These are phyloP conservation scores for Sericinus montela DNA, from an alignment of 2,888 invertebrate genomes.

Conservation along the genomic window DNA sequence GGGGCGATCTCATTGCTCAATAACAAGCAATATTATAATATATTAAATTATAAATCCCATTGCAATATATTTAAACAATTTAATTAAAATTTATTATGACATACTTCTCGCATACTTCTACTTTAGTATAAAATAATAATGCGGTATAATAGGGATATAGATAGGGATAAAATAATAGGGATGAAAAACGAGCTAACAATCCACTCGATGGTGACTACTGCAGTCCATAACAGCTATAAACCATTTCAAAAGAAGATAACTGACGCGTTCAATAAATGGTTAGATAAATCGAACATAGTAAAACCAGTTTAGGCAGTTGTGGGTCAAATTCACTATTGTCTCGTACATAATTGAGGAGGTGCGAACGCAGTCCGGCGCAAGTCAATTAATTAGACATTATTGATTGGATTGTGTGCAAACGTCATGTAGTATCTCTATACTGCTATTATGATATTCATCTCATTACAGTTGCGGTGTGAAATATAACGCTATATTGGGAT, in stretches of 20 bases:
- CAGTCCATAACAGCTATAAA: no score
- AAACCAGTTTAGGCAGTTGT: slow-evolving; percentile 5
- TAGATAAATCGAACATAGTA: neutral
- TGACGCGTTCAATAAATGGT: no score
- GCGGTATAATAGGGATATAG: no score
- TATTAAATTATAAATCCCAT: no score
- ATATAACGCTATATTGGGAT: slow-evolving; percentile 64
- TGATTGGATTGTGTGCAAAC: slow-evolving; percentile 50
- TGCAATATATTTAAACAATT: no score
- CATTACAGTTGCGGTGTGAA: slow-evolving; percentile 65
- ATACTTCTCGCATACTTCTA: neutral
- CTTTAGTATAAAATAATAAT: no score
- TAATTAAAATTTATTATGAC: no score
- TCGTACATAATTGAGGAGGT: slow-evolving; percentile 18
- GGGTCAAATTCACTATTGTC: slow-evolving; percentile 4
- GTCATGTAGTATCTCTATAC: slow-evolving; percentile 38
- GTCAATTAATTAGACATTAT: slow-evolving; percentile 58
- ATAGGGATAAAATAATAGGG: no score
- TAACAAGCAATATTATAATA: slow-evolving; percentile 10
- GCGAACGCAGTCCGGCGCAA: slow-evolving; percentile 26
- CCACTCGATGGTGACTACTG: no score
- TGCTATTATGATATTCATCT: slow-evolving; percentile 42
- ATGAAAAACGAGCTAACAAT: no score
- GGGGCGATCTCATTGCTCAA: slow-evolving; percentile 1
- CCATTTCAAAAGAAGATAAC: no score